Conservation (phyloP, 2,888 invertebrate species). For the Cosmopolites sordidus region DNA sequence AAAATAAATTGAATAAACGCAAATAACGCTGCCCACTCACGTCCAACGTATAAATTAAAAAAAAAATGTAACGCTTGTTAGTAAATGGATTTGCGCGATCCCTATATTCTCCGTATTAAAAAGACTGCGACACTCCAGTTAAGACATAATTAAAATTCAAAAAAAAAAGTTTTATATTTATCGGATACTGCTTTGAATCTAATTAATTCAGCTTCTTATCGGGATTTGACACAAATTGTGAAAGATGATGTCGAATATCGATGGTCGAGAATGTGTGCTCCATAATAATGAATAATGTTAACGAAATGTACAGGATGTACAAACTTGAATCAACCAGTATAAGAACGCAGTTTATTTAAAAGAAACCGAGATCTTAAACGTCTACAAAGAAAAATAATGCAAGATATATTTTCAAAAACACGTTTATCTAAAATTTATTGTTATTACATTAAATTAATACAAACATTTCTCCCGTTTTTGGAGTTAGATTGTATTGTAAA, state of each 20-base stretch:
- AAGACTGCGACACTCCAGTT: slow-evolving; percentile 7
- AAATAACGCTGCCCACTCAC: background rate
- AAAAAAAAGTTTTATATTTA: slow-evolving; percentile 7
- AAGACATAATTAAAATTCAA: slow-evolving; percentile 8
- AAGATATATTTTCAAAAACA: too few species aligned
- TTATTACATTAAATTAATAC: too few species aligned
- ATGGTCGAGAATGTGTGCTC: background rate
- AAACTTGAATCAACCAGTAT: too few species aligned
- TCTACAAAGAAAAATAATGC: too few species aligned
- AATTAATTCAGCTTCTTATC: slow-evolving; percentile 18
- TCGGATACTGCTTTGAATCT: background rate
- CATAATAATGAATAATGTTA: background rate
- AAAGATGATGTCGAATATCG: slow-evolving; percentile 19
- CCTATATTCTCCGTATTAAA: slow-evolving; percentile 17
- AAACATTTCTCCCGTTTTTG: too few species aligned
- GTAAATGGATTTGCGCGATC: slow-evolving; percentile 18
- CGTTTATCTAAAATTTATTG: too few species aligned
- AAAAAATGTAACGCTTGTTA: background rate
- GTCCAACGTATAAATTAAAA: background rate
- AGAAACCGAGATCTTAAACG: too few species aligned
- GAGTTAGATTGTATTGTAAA: too few species aligned
- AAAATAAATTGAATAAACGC: too few species aligned
- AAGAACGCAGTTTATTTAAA: too few species aligned
- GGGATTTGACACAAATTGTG: slow-evolving; percentile 20
- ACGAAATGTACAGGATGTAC: background rate